Evolutionary conservation across 2,888 invertebrate species (phyloP).

Genomic region (Thymelicus sylvestris): DNA sequence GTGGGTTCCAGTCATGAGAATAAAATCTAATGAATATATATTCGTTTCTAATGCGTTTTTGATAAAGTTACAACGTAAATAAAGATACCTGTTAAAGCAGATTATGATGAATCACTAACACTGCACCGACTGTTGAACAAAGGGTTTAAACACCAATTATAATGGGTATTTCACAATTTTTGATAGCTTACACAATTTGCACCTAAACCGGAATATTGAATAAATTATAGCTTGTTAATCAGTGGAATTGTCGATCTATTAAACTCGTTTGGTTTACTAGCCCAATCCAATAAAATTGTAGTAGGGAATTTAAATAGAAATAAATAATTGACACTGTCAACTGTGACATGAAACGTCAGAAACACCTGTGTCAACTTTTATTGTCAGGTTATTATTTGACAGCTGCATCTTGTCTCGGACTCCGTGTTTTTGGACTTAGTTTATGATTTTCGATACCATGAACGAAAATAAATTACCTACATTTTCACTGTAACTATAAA

Average conservation of each 20-base stretch:
- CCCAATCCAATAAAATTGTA: conserved; percentile 25
- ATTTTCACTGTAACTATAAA: too few relatives aligned
- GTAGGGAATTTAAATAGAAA: not conserved
- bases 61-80: not conserved
- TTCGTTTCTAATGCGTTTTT: not conserved
- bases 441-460: too few relatives aligned
- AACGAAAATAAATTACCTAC: too few relatives aligned
- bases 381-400: not conserved
- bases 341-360: not conserved
- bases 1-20: not conserved
- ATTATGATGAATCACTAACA: conserved; percentile 24
- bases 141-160: not conserved
- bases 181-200: conserved; percentile 21
- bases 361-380: not conserved
- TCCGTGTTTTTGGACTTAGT: not conserved
- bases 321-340: not conserved
- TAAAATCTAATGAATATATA: conserved; percentile 10
- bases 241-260: conserved; percentile 45
- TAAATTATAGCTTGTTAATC: conserved; percentile 52
- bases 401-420: not conserved
- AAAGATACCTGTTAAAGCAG: not conserved
- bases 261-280: conserved; percentile 32
- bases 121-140: conserved; percentile 1
- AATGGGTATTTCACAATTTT: conserved; percentile 15
- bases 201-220: conserved; percentile 52